Percentiles rank a stretch among this genome's conserved stretches.
Conservation (phyloP, 2,113 vertebrate genomes). For the Murina feae region DNA sequence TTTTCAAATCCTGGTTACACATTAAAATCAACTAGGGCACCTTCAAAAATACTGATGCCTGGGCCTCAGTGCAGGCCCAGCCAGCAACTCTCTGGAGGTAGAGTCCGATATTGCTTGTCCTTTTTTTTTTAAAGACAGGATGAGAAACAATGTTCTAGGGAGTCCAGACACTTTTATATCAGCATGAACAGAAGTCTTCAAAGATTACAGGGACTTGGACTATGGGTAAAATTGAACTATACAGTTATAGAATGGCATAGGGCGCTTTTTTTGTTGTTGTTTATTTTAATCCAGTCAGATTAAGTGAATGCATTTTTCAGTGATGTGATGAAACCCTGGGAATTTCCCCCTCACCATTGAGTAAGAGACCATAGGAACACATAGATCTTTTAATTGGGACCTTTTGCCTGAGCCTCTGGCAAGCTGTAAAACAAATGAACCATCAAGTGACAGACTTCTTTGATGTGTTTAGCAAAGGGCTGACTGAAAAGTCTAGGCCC, state of each 20-base stretch:
- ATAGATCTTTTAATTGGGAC: slow-evolving; percentile 55
- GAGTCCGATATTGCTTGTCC: not conserved
- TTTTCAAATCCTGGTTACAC: not conserved
- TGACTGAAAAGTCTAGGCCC: slow-evolving; percentile 17
- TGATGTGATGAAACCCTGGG: slow-evolving; percentile 32
- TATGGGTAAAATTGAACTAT: slow-evolving; percentile 11
- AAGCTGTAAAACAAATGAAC: slow-evolving; percentile 63
- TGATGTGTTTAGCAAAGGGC: slow-evolving; percentile 54
- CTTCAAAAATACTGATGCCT: not conserved
- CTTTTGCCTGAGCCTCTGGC: slow-evolving; percentile 56
- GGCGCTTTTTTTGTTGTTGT: not conserved
- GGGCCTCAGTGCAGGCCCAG: not conserved
- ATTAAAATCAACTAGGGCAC: not conserved
- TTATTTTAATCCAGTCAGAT: slow-evolving; percentile 37
- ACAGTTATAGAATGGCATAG: slow-evolving; percentile 6
- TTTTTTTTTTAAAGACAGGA: not conserved
- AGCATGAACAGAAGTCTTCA: not conserved
- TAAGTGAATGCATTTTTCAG: slow-evolving; percentile 22
- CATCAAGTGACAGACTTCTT: slow-evolving; percentile 64
- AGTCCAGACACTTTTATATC: slow-evolving; percentile 24
- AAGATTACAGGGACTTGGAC: not conserved
- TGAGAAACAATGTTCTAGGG: slow-evolving; percentile 1
- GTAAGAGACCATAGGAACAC: slow-evolving; percentile 54
- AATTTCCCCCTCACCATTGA: slow-evolving; percentile 40
- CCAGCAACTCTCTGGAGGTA: not conserved